Conservation (phyloP, 2,888 invertebrate species). For the Amblyjoppa fuscipennis region DNA sequence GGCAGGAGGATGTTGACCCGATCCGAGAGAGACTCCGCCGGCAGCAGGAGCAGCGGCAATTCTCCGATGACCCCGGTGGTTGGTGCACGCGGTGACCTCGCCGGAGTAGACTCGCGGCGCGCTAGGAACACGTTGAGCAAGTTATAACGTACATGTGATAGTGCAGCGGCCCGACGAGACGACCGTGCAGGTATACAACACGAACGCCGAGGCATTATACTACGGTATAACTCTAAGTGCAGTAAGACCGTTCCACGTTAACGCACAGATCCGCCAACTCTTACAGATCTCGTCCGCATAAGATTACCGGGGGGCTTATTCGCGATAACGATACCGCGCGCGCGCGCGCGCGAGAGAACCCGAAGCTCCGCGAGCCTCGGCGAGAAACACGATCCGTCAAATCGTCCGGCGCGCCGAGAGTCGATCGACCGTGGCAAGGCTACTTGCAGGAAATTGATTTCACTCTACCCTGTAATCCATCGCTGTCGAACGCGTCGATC, state of each 20-base stretch:
- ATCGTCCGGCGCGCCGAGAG: conserved; percentile 52
- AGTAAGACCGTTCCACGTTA: conserved; percentile 62
- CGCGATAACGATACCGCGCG: conserved; percentile 64
- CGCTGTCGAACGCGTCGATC: conserved; percentile 49
- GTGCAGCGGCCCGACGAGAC: background rate
- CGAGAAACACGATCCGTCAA: conserved; percentile 64
- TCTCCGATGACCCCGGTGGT: conserved; percentile 76
- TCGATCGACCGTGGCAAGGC: conserved; percentile 67
- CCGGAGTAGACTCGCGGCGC: conserved; percentile 61
- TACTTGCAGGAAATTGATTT: conserved; percentile 69
- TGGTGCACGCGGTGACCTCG: conserved; percentile 81
- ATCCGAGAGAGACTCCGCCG: conserved; percentile 65
- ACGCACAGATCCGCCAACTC: conserved; percentile 64
- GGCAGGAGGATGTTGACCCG: conserved; percentile 77
- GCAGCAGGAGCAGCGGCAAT: conserved; percentile 71
- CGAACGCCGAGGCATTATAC: conserved; percentile 52
- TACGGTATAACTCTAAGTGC: conserved; percentile 34
- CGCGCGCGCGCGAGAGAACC: conserved; percentile 19
- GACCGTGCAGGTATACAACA: conserved; percentile 44
- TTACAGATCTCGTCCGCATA: conserved; percentile 56
- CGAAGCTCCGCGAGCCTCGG: conserved; percentile 24
- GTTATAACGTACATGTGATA: conserved; percentile 68
- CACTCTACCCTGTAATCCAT: conserved; percentile 47
- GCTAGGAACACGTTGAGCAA: conserved; percentile 81
- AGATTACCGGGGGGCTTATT: conserved; percentile 63